A percentile compares a stretch with the other conserved stretches of the same genome.
phyloP scores from a whole-genome alignment of 2,113 vertebrate genomes.

The Bettongia penicillata region DNA sequence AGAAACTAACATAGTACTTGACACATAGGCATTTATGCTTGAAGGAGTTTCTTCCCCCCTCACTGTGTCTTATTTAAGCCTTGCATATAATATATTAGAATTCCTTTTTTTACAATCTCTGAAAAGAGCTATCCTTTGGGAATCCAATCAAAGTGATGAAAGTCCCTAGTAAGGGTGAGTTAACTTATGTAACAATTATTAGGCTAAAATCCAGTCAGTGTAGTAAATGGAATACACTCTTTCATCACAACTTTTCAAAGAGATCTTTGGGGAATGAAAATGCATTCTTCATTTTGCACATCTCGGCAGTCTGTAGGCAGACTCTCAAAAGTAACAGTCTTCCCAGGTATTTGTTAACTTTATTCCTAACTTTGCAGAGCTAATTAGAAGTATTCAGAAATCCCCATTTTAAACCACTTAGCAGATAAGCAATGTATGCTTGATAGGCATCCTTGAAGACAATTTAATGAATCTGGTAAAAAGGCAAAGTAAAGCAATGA shows the following conservation, averaged over 20 bases:
- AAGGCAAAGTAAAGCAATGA: slow-evolving; percentile 82
- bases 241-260: background rate
- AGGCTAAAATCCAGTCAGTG: background rate
- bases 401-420: slow-evolving; percentile 84
- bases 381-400: slow-evolving; percentile 85
- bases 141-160: background rate
- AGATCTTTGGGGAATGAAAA: background rate
- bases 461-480: slow-evolving; percentile 84
- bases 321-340: slow-evolving; percentile 72
- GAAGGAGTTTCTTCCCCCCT: background rate
- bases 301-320: background rate
- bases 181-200: background rate
- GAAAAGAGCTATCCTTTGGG: background rate
- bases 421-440: slow-evolving; percentile 84
- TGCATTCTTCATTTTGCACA: slow-evolving; percentile 24
- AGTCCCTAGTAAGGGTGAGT: background rate
- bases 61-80: background rate
- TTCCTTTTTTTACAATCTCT: background rate
- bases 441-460: slow-evolving; percentile 82
- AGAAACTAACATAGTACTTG: background rate
- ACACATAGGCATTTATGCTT: background rate
- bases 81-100: background rate
- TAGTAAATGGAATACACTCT: background rate
- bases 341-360: slow-evolving; percentile 80
- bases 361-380: slow-evolving; percentile 82